Conservation (phyloP, 2,888 invertebrate species). For the Leptodirus hochenwartii region DNA sequence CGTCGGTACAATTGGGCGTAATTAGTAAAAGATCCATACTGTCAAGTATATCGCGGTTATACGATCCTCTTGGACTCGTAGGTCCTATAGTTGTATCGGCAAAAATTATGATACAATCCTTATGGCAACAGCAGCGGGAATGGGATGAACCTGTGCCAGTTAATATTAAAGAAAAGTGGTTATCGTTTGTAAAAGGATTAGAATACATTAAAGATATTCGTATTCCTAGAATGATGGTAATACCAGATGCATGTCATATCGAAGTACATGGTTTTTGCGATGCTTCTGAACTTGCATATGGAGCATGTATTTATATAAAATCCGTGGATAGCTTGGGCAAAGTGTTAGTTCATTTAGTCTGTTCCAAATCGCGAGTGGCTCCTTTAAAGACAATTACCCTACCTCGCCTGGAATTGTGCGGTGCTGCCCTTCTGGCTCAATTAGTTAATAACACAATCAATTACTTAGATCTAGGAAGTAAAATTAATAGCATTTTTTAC, state of each 20-base stretch:
- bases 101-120: conserved; percentile 7
- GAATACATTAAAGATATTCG: background rate
- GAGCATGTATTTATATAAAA: background rate
- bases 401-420: conserved; percentile 1
- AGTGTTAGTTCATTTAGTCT: background rate
- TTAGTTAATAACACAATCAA: conserved; percentile 1
- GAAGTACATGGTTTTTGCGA: conserved; percentile 4
- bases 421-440: too few relatives aligned
- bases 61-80: conserved; percentile 5
- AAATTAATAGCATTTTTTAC: background rate
- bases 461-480: background rate
- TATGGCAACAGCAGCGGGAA: conserved; percentile 4
- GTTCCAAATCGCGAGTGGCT: background rate
- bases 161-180: conserved; percentile 3
- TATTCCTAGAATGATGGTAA: background rate
- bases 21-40: conserved; percentile 6
- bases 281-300: background rate
- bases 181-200: conserved; percentile 1
- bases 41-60: conserved; percentile 4
- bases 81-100: conserved; percentile 4
- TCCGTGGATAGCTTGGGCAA: background rate
- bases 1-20: too few relatives aligned
- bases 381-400: conserved; percentile 1
- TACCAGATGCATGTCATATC: background rate
- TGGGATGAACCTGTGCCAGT: conserved; percentile 4